phyloP scores from a whole-genome alignment of 2,888 invertebrate genomes.

The Ypsolopha scabrella region DNA sequence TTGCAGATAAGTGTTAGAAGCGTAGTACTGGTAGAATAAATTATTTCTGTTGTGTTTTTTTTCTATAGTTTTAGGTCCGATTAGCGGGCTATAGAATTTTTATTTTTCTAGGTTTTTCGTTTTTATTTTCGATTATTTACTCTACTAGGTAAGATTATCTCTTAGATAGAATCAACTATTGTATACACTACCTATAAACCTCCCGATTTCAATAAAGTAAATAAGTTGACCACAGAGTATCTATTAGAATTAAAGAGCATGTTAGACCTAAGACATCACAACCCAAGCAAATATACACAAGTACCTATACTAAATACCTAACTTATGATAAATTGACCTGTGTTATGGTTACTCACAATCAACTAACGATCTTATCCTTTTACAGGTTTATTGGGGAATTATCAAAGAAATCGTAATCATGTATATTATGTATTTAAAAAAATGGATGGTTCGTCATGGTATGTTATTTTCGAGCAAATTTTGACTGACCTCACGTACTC shows the following conservation, averaged over 20 bases:
- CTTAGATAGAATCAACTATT: slow-evolving; percentile 6
- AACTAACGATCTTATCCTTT: too few relatives aligned
- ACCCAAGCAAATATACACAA: neutral
- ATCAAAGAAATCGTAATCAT: too few relatives aligned
- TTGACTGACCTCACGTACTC: too few relatives aligned
- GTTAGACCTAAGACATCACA: neutral
- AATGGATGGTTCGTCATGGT: too few relatives aligned
- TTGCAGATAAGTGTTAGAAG: slow-evolving; percentile 47
- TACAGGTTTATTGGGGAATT: too few relatives aligned
- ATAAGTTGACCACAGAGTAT: neutral
- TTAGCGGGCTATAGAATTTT: slow-evolving; percentile 53
- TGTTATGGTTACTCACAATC: too few relatives aligned
- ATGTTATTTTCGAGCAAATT: too few relatives aligned
- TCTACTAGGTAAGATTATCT: slow-evolving; percentile 30
- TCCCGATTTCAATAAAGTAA: neutral
- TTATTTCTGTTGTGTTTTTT: slow-evolving; percentile 40
- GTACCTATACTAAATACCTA: neutral
- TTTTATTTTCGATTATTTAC: slow-evolving; percentile 15
- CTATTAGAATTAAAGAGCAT: neutral
- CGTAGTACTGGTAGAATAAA: slow-evolving; percentile 21
- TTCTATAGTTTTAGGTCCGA: slow-evolving; percentile 45
- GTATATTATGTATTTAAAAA: too few relatives aligned
- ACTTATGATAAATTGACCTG: too few relatives aligned
- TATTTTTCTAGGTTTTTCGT: slow-evolving; percentile 19
- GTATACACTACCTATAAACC: neutral